A percentile compares a stretch with the other conserved stretches of the same genome.
These are phyloP conservation scores for Synaphobranchus kaupii DNA, from an alignment of 2,797 vertebrate species.

Conservation along the genomic window DNA sequence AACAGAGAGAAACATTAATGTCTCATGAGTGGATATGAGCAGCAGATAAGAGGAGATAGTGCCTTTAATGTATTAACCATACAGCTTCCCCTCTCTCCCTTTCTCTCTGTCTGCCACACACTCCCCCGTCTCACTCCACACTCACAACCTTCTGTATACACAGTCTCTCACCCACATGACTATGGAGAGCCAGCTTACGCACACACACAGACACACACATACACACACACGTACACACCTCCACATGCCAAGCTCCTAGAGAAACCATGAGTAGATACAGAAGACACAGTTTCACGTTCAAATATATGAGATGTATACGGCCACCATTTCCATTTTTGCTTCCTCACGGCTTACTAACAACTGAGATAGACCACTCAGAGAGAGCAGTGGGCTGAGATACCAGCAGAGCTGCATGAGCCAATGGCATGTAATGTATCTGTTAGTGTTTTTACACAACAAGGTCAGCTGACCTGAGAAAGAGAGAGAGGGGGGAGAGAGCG, in stretches of 20 bases:
- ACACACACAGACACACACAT: background rate
- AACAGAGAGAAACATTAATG: background rate
- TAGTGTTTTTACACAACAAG: too few species aligned
- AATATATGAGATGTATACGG: too few species aligned
- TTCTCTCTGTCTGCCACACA: conserved; percentile 24
- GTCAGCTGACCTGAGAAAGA: too few species aligned
- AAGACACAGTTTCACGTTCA: background rate
- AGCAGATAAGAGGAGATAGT: background rate
- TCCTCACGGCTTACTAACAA: too few species aligned
- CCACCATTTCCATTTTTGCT: too few species aligned
- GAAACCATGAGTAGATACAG: background rate
- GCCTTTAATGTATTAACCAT: conserved; percentile 30
- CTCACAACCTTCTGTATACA: background rate
- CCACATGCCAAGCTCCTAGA: background rate
- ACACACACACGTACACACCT: background rate
- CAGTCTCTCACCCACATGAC: background rate
- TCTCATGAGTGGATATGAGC: background rate
- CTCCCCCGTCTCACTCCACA: background rate
- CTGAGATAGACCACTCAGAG: background rate
- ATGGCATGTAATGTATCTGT: too few species aligned
- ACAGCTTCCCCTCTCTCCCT: background rate
- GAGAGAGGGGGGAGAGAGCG: too few species aligned
- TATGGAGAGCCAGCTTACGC: background rate
- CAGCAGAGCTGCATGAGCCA: too few species aligned
- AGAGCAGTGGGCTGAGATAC: background rate